Percentiles rank a stretch among this genome's conserved stretches.
Conservation (phyloP, 2,888 invertebrate species). For the Acholoe squamosa region DNA sequence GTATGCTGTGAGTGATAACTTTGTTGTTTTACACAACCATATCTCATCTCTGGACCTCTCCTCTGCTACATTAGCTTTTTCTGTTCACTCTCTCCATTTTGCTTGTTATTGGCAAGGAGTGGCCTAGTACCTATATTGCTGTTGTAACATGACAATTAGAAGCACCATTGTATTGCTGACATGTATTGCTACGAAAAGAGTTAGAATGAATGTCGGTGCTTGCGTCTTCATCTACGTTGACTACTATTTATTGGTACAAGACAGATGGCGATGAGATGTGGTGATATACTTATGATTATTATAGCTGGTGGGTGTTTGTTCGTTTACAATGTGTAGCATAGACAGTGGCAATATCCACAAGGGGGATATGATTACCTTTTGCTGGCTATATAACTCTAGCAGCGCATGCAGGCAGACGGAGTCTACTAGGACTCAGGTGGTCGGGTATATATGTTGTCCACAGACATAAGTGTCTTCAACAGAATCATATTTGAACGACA, state of each 20-base stretch:
- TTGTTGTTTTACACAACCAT: background rate
- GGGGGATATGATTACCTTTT: background rate
- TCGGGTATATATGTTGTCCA: conserved; percentile 16
- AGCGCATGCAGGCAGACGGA: background rate
- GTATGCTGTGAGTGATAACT: background rate
- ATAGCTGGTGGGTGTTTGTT: background rate
- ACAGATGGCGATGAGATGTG: background rate
- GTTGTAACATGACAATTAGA: background rate
- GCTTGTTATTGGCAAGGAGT: background rate
- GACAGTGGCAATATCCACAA: background rate
- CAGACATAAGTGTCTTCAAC: conserved; percentile 19
- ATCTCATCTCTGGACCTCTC: background rate
- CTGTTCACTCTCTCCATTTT: background rate
- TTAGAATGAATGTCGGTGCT: conserved; percentile 4
- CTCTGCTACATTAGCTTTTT: background rate
- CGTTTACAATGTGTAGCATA: background rate
- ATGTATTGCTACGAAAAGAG: background rate
- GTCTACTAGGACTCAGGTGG: background rate
- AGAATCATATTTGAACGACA: conserved; percentile 33
- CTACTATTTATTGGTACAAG: background rate
- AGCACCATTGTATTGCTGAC: background rate
- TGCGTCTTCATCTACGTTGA: background rate
- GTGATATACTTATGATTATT: conserved; percentile 15
- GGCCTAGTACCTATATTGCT: background rate
- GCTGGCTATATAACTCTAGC: background rate